Evolutionary conservation across 2,113 vertebrate genomes (phyloP).

Genomic region (Menura novaehollandiae): DNA sequence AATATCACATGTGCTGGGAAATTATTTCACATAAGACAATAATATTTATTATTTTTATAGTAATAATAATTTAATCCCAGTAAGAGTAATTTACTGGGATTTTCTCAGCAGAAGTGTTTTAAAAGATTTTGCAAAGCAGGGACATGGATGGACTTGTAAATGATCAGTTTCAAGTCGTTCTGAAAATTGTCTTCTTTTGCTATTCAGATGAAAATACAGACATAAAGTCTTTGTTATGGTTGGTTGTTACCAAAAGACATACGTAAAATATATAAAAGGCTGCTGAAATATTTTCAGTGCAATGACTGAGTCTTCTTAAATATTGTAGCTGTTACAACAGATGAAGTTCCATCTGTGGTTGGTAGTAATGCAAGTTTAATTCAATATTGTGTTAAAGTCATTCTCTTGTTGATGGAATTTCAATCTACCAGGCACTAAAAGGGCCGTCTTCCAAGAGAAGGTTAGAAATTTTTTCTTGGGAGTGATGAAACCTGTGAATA

Average conservation of each 20-base stretch:
- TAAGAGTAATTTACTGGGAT: too few species aligned
- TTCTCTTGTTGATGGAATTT: conserved; percentile 9
- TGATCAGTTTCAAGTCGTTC: background rate
- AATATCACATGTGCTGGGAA: background rate
- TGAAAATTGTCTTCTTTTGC: background rate
- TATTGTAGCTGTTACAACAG: conserved; percentile 34
- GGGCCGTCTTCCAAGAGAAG: background rate
- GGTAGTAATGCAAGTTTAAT: conserved; percentile 3
- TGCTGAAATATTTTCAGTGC: conserved; percentile 36
- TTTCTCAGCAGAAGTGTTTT: background rate
- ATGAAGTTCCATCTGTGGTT: conserved; percentile 37
- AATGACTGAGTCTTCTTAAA: conserved; percentile 1
- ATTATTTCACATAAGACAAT: background rate
- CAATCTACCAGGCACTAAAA: background rate
- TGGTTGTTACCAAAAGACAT: background rate
- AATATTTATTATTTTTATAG: background rate
- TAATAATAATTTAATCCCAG: background rate
- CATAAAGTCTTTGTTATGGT: background rate
- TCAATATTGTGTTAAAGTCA: background rate
- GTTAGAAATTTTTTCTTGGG: background rate
- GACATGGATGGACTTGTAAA: background rate
- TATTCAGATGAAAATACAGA: background rate
- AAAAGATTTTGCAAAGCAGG: background rate
- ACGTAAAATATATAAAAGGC: background rate
- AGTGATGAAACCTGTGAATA: background rate